Conservation (phyloP, 2,888 invertebrate genomes). For the Neoitamus cyanurus region DNA sequence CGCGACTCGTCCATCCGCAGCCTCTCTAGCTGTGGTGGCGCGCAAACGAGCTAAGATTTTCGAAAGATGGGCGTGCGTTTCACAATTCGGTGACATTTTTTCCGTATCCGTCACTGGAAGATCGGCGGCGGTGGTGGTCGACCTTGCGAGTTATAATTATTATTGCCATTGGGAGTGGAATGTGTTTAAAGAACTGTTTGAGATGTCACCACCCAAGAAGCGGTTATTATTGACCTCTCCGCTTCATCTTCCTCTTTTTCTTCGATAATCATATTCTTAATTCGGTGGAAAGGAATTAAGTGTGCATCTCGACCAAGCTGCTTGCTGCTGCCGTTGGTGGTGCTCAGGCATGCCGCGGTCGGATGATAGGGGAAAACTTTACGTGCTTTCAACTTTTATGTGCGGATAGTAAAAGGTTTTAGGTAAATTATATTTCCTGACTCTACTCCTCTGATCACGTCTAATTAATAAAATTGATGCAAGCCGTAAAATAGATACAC, state of each 20-base stretch:
- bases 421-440: slow-evolving; percentile 31
- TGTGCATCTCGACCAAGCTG: slow-evolving; percentile 8
- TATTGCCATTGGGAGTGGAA: slow-evolving; percentile 34
- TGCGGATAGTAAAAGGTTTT: slow-evolving; percentile 25
- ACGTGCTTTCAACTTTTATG: slow-evolving; percentile 32
- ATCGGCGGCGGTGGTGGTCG: slow-evolving; percentile 18
- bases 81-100: slow-evolving; percentile 39
- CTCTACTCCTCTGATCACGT: slow-evolving; percentile 9
- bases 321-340: not conserved
- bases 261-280: slow-evolving; percentile 6
- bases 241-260: slow-evolving; percentile 11
- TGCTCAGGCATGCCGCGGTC: slow-evolving; percentile 2
- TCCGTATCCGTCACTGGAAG: not conserved
- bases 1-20: not conserved
- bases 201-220: slow-evolving; percentile 38
- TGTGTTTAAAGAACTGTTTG: slow-evolving; percentile 33
- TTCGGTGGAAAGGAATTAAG: slow-evolving; percentile 33
- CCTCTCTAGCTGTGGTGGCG: not conserved
- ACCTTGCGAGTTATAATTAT: slow-evolving; percentile 33
- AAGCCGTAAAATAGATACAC: slow-evolving; percentile 11
- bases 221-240: slow-evolving; percentile 16
- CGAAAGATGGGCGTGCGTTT: slow-evolving; percentile 16
- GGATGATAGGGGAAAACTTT: not conserved
- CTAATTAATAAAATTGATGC: slow-evolving; percentile 36
- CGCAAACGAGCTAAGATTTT: slow-evolving; percentile 4